Evolutionary conservation across 2,797 vertebrate genomes (phyloP), one percentile per base, ranked within the genome.

Genomic region (Mus minutoides): DNA sequence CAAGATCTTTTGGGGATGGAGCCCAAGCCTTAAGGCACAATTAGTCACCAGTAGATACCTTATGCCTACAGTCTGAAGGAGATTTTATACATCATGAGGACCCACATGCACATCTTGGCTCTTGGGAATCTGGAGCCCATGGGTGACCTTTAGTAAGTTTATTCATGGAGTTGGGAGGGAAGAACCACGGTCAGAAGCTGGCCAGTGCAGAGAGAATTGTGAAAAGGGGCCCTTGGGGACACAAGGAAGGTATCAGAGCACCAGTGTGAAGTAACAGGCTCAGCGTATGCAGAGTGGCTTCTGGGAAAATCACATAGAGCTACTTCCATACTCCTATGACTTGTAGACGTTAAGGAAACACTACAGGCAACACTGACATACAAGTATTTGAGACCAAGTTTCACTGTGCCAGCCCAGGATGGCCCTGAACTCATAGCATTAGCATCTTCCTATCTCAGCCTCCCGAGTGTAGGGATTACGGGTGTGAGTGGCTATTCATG

Each of bases 201-300:
- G 43, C 40, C 5, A 29, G 21, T 12, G 56, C 5, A 37, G 34
- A 16, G 60, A 67, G 54, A 52, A 40, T 7, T 40, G 77, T 17
- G 34, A 2, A 31, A 34, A 85, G 34, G 31, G 62, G 49, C 52
- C 6, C 43, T 21, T 86, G 62, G 43, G 62, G 21, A 85, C 19
- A 82, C 11, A n/a, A 67, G 82, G 82, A 67, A 85, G 46, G 31
- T 69, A 21, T 69, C 21, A 69, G 62, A n/a, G 46, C 31, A n/a
- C 21, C 12, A 4, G 80, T 24, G 26, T 43, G 14, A 60, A 60
- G 56, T 60, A 29, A 29, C 37, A 43, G 80, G 56, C 37, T 37
- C 7, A 0, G 14, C 1, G 8, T 3, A 5, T 6, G 26, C 16
- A 31, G 37, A 24, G 29, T 46, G 24, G 34, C 64, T 29, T 9